These are phyloP conservation scores for Microtus pennsylvanicus DNA, from an alignment of 2,113 vertebrate genomes.

Conservation along the genomic window DNA sequence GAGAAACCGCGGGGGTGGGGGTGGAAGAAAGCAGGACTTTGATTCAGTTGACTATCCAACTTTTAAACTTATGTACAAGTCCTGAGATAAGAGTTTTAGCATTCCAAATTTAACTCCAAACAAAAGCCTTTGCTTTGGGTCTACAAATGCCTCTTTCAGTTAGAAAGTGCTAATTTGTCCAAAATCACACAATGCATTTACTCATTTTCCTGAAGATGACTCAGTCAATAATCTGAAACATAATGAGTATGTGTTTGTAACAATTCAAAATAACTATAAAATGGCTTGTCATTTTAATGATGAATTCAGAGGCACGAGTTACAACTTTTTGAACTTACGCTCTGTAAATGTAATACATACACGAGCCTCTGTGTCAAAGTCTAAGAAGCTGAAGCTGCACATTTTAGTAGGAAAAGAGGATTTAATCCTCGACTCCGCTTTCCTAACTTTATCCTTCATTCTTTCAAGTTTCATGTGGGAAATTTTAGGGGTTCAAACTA, in stretches of 20 bases:
- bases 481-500: constrained; percentile 32
- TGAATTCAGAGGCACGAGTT: constrained; percentile 62
- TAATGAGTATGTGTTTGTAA: constrained; percentile 80
- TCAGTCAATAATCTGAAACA: constrained; percentile 84
- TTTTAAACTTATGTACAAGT: constrained; percentile 83
- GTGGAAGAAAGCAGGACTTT: constrained; percentile 61
- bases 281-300: constrained; percentile 70
- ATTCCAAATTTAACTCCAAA: constrained; percentile 85
- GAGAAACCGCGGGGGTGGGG: too few relatives aligned
- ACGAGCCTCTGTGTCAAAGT: neutral
- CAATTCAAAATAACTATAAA: constrained; percentile 76
- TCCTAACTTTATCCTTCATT: constrained; percentile 52
- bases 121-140: constrained; percentile 85
- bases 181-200: constrained; percentile 87
- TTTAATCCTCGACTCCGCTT: constrained; percentile 45
- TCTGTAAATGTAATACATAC: constrained; percentile 63
- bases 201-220: constrained; percentile 86
- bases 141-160: constrained; percentile 87
- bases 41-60: constrained; percentile 84
- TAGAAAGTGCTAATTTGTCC: constrained; percentile 87
- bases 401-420: constrained; percentile 55
- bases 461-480: neutral
- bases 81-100: constrained; percentile 78
- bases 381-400: constrained; percentile 49
- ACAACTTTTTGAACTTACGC: constrained; percentile 69